Evolutionary conservation across 2,888 invertebrate species (phyloP).

Genomic region (Alsophila aescularia): DNA sequence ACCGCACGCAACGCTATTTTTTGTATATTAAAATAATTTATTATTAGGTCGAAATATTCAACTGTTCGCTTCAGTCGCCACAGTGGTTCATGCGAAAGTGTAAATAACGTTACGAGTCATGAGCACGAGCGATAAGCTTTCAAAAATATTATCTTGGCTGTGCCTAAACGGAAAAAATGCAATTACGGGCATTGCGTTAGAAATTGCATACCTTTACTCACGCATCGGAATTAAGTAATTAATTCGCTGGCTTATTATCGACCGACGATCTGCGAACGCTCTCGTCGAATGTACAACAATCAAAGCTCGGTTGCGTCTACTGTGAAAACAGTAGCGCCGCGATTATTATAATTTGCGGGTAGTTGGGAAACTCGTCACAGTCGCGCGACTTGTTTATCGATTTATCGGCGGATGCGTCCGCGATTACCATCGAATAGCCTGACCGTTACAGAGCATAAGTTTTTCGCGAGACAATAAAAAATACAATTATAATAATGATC

Average conservation of each 20-base stretch:
- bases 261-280: constrained; percentile 71
- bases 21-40: constrained; percentile 47
- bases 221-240: constrained; percentile 82
- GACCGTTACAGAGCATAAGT: constrained; percentile 74
- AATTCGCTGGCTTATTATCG: constrained; percentile 71
- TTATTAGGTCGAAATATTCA: constrained; percentile 47
- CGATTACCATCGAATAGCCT: constrained; percentile 70
- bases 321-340: constrained; percentile 67
- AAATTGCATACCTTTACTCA: constrained; percentile 74
- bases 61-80: constrained; percentile 45
- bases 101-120: constrained; percentile 68
- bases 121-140: constrained; percentile 75
- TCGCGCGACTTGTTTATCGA: constrained; percentile 76
- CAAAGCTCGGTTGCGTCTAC: constrained; percentile 52
- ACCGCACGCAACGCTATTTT: constrained; percentile 54
- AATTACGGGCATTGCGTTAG: constrained; percentile 75
- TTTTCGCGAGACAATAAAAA: constrained; percentile 75
- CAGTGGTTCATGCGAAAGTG: constrained; percentile 64
- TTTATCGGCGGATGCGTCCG: constrained; percentile 77
- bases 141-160: constrained; percentile 68
- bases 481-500: constrained; percentile 79
- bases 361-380: constrained; percentile 74
- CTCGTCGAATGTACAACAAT: constrained; percentile 68
- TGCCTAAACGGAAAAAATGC: constrained; percentile 67
- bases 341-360: constrained; percentile 68